Conservation (phyloP, 2,888 invertebrate genomes). For the Eupeodes latifasciatus region DNA sequence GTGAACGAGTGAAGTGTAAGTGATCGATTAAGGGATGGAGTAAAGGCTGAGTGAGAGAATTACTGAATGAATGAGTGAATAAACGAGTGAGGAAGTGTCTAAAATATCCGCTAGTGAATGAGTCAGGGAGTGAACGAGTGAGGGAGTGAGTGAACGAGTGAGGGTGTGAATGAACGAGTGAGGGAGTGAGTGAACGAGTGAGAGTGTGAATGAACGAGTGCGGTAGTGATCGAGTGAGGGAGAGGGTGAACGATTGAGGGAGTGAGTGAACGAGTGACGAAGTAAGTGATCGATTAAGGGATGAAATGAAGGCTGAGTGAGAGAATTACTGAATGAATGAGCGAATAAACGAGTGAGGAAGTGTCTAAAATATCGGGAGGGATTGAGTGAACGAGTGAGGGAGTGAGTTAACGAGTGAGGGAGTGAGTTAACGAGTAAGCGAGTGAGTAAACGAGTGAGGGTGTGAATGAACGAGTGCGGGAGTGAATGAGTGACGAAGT, state of each 20-base stretch:
- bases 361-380: no score
- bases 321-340: no score
- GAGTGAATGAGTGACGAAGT: not conserved
- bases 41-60: not conserved
- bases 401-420: no score
- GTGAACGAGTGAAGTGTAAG: not conserved
- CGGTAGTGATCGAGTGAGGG: not conserved
- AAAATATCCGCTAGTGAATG: not conserved
- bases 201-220: not conserved
- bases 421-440: no score
- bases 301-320: not conserved
- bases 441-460: no score
- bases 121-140: not conserved
- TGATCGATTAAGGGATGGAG: not conserved
- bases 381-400: no score
- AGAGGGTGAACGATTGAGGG: not conserved
- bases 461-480: not conserved
- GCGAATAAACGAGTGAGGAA: no score
- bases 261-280: not conserved
- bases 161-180: not conserved
- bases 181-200: not conserved
- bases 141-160: not conserved
- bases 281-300: not conserved
- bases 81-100: not conserved
- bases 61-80: not conserved